A percentile compares a stretch with the other conserved stretches of the same genome.
phyloP scores from a whole-genome alignment of 2,888 invertebrate species.

The Microctonus hyperodae region DNA sequence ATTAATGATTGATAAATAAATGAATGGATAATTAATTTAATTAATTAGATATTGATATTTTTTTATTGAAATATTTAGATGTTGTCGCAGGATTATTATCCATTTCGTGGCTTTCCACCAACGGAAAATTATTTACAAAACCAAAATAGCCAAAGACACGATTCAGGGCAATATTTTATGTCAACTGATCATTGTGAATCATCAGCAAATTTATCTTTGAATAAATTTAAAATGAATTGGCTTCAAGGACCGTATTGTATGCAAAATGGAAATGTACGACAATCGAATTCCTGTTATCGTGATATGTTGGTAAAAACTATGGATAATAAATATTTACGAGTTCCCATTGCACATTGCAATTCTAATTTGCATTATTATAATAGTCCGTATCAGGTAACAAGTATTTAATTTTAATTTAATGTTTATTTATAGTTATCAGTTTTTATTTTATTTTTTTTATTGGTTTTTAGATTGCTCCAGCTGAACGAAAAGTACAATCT shows the following conservation, averaged over 20 bases:
- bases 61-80: slow-evolving; percentile 24
- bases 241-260: slow-evolving; percentile 37
- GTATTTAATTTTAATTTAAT: background rate
- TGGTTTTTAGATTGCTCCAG: background rate
- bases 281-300: slow-evolving; percentile 30
- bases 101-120: slow-evolving; percentile 45
- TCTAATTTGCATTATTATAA: slow-evolving; percentile 22
- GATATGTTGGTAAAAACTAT: slow-evolving; percentile 38
- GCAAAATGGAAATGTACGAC: slow-evolving; percentile 34
- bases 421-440: background rate
- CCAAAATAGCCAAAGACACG: background rate
- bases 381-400: slow-evolving; percentile 33
- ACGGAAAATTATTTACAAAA: slow-evolving; percentile 38
- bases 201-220: background rate
- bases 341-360: slow-evolving; percentile 38
- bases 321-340: slow-evolving; percentile 42
- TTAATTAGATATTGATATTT: background rate
- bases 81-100: slow-evolving; percentile 33
- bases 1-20: no score
- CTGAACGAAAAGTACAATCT: background rate
- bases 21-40: background rate
- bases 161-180: background rate
- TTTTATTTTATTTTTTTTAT: background rate
- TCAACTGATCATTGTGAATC: background rate
- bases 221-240: slow-evolving; percentile 39